Evolutionary conservation across 92 coral and sea anemone species (phyloP).

Genomic region (Umimayanthus kanabou): DNA sequence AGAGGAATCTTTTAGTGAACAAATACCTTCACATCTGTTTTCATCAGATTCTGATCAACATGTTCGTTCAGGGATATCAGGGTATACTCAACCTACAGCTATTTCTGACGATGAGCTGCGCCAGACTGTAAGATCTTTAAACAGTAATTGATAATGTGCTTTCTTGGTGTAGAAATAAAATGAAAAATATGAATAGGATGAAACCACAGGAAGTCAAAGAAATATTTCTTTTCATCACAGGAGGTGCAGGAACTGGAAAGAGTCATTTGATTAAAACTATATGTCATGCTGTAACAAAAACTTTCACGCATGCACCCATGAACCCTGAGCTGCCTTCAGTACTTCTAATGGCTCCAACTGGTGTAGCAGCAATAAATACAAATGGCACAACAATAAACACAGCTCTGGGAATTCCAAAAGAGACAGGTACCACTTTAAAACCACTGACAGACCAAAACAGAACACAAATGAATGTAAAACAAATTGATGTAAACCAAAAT

Average conservation of each 20-base stretch:
- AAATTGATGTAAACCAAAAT: slow-evolving; percentile 6
- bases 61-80: background rate
- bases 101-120: slow-evolving; percentile 27
- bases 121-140: slow-evolving; percentile 20
- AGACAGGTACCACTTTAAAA: slow-evolving; percentile 45
- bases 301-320: slow-evolving; percentile 6
- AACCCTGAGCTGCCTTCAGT: slow-evolving; percentile 66
- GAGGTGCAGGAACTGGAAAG: background rate
- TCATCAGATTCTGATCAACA: background rate
- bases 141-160: slow-evolving; percentile 4
- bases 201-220: background rate
- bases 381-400: slow-evolving; percentile 66
- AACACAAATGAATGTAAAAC: slow-evolving; percentile 33
- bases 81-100: background rate
- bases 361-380: slow-evolving; percentile 64
- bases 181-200: slow-evolving; percentile 13
- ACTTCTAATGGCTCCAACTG: slow-evolving; percentile 62
- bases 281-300: slow-evolving; percentile 42
- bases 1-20: slow-evolving; percentile 19
- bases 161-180: slow-evolving; percentile 32
- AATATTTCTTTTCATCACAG: background rate
- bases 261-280: slow-evolving; percentile 39
- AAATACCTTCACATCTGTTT: slow-evolving; percentile 22
- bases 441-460: slow-evolving; percentile 62
- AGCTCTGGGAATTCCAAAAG: slow-evolving; percentile 60